Evolutionary conservation across 1,140 invertebrate species (phyloP), one percentile per base, ranked within the genome.

Genomic region (Dendrolimus punctatus): DNA sequence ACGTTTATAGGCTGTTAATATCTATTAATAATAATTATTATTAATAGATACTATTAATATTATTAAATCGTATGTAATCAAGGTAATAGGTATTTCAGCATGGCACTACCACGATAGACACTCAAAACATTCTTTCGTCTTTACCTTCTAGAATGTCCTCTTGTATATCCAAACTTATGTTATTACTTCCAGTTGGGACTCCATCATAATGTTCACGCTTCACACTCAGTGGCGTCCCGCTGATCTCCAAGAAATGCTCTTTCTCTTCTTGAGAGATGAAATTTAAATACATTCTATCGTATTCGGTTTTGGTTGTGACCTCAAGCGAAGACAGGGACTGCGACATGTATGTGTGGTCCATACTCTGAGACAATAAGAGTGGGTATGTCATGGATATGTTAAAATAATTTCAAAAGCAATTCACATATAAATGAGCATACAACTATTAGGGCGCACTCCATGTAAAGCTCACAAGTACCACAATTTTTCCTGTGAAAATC

Each of bases 301-400:
- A 82, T n/a, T 78, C 68, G 0, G 38, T 36, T 46, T 85, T 85
- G 0, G 69, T 59, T 0, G 51, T 45, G 7, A 65, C 57, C 7
- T 75, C 76, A 0, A 85, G 57, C 0, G 66, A 60, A 0, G 81
- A 82, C 0, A 85, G 64, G 0, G 77, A 78, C 50, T 81, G 79
- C 0, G 79, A 76, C 60, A 85, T 75, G 62, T 82, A 85, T 6
- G 77, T 76, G 58, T 85, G 81, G 51, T 85, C 81, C 53, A 80
- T 55, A 6, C 49, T 75, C 79, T 84, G 72, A 71, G 43, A 61
- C 4, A 46, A 51, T 40, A 40, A 2, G n/a, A 6, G 2, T 40
- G 37, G 10, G 23, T 38, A 5, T 6, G 36, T 47, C 23, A 23
- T 23, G 23, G 23, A 23, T 23, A 23, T 23, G 23, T 23, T 23